These are phyloP conservation scores for Phenganax stokvisi DNA, from an alignment of 92 coral and sea anemone genomes.

Conservation along the genomic window DNA sequence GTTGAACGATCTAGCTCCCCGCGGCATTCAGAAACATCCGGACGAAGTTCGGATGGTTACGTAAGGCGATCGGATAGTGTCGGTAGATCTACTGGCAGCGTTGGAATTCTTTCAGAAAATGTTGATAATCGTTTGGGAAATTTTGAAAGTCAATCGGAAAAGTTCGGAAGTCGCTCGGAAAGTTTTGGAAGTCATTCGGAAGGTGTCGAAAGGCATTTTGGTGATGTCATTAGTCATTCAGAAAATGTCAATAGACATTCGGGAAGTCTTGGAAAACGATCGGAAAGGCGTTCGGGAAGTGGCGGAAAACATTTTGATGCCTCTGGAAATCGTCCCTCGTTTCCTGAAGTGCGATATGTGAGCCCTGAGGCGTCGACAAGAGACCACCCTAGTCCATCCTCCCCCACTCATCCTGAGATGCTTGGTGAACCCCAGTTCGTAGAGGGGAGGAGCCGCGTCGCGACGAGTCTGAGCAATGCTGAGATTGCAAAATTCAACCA, in stretches of 20 bases:
- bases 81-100: conserved; percentile 1
- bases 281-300: conserved; percentile 32
- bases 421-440: not conserved
- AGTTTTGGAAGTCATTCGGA: not conserved
- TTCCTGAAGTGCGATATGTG: conserved; percentile 19
- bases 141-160: not conserved
- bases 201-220: not conserved
- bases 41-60: conserved; percentile 2
- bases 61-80: conserved; percentile 15
- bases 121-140: not conserved
- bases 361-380: not conserved
- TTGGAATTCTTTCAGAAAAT: not conserved
- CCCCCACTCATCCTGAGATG: not conserved
- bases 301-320: not conserved
- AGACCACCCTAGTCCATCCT: not conserved
- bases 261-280: not conserved
- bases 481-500: conserved; percentile 39
- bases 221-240: not conserved
- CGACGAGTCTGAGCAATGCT: not conserved
- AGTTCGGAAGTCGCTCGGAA: not conserved
- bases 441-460: not conserved
- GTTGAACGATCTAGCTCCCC: not conserved
- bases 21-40: conserved; percentile 2
- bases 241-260: not conserved
- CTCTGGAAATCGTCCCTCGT: conserved; percentile 12